Evolutionary conservation across 2,797 vertebrate species (phyloP).

Genomic region (Microctenopoma stevenorrisi): DNA sequence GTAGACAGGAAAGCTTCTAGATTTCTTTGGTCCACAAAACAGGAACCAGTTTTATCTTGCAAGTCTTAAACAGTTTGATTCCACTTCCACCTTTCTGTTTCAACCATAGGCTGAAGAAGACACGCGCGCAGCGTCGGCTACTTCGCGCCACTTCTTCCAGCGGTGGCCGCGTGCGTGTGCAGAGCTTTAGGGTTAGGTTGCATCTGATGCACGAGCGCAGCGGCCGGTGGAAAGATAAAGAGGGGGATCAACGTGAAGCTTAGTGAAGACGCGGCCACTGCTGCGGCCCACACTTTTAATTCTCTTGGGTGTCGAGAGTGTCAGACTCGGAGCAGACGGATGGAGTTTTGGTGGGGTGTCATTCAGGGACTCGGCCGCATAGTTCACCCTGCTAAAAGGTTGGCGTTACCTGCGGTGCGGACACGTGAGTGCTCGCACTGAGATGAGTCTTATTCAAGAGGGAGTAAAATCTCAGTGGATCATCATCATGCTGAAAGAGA

Average conservation of each 20-base stretch:
- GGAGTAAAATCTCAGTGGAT: slow-evolving; percentile 48
- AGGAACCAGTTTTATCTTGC: slow-evolving; percentile 35
- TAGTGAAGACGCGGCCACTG: too few relatives aligned
- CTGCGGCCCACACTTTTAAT: neutral
- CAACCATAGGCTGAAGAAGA: slow-evolving; percentile 40
- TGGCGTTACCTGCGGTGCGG: slow-evolving; percentile 13
- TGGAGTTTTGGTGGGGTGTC: neutral
- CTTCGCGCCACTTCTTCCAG: neutral
- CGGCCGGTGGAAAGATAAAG: neutral
- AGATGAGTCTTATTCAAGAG: slow-evolving; percentile 45
- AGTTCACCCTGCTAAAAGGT: slow-evolving; percentile 58
- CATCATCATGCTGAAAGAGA: slow-evolving; percentile 50
- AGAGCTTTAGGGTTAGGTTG: neutral
- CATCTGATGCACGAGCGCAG: neutral
- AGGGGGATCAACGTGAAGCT: neutral
- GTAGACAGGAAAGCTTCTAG: neutral
- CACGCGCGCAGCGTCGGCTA: neutral
- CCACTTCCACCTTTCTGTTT: slow-evolving; percentile 67
- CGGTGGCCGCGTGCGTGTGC: neutral
- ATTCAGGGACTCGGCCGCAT: neutral
- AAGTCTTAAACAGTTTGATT: slow-evolving; percentile 27
- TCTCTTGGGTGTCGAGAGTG: neutral
- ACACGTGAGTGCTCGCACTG: slow-evolving; percentile 8
- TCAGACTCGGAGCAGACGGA: neutral
- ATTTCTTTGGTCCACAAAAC: slow-evolving; percentile 19